These are phyloP conservation scores for Miniopterus natalensis DNA, from an alignment of 2,113 vertebrate species.

Conservation along the genomic window DNA sequence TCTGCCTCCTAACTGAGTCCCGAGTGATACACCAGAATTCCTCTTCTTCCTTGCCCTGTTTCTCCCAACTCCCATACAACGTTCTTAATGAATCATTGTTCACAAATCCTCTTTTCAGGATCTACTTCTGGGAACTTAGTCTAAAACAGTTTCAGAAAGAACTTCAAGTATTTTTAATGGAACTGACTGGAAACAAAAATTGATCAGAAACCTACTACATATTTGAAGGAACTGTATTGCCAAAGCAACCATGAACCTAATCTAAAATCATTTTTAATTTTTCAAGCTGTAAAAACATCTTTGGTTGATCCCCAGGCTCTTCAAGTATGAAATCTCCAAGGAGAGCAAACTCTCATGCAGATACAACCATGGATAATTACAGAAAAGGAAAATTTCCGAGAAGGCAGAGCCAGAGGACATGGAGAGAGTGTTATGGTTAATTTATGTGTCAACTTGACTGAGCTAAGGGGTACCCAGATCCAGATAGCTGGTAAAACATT, in stretches of 20 bases:
- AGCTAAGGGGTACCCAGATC: not conserved
- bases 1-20: not conserved
- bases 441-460: not conserved
- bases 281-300: constrained; percentile 15
- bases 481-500: not conserved
- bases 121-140: not conserved
- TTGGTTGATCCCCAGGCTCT: not conserved
- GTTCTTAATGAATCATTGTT: not conserved
- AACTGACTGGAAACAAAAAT: constrained; percentile 32
- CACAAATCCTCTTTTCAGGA: not conserved
- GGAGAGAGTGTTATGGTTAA: not conserved
- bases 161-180: not conserved
- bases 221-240: not conserved
- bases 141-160: not conserved
- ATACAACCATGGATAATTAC: not conserved
- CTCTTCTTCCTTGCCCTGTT: not conserved
- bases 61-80: not conserved
- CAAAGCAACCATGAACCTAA: not conserved
- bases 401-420: not conserved
- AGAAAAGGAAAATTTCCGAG: not conserved
- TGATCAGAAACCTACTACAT: not conserved
- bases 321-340: not conserved
- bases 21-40: not conserved
- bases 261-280: constrained; percentile 22
- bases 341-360: not conserved